Percentiles rank a stretch among this genome's conserved stretches.
phyloP scores from a whole-genome alignment of 2,113 vertebrate genomes.

The Strix uralensis region DNA sequence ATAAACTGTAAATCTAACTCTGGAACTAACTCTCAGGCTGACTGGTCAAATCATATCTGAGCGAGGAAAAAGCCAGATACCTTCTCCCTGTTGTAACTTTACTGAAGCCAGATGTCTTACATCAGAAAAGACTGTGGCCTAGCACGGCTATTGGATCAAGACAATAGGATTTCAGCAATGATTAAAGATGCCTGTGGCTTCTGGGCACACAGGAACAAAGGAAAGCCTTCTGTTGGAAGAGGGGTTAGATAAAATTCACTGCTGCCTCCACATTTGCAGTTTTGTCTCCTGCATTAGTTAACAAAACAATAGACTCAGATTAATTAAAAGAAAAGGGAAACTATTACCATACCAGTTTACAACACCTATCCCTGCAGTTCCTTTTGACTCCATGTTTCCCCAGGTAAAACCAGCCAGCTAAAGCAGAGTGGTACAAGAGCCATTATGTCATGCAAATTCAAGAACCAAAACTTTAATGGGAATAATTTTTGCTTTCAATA shows the following conservation, averaged over 20 bases:
- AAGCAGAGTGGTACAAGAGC: neutral
- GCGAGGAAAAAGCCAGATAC: neutral
- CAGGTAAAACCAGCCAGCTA: neutral
- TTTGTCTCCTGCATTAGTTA: neutral
- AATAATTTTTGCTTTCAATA: neutral
- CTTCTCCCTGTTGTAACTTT: neutral
- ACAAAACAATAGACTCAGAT: neutral
- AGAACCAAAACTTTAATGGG: neutral
- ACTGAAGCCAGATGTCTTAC: neutral
- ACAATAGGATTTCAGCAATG: neutral
- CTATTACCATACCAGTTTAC: neutral
- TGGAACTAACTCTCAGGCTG: neutral
- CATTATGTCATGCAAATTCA: neutral
- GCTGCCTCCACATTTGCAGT: neutral
- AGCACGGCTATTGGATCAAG: neutral
- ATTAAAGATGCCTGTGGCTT: conserved; percentile 22
- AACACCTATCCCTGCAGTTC: neutral
- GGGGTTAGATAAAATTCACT: neutral
- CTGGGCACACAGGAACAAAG: neutral
- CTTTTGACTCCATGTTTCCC: neutral
- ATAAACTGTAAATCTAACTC: neutral
- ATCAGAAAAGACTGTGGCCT: neutral
- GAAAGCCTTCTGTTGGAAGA: neutral
- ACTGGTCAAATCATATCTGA: neutral
- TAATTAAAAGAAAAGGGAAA: neutral